Percentiles rank a stretch among this genome's conserved stretches.
These are phyloP conservation scores for Mungos mungo DNA, from an alignment of 2,113 vertebrate species.

Conservation along the genomic window DNA sequence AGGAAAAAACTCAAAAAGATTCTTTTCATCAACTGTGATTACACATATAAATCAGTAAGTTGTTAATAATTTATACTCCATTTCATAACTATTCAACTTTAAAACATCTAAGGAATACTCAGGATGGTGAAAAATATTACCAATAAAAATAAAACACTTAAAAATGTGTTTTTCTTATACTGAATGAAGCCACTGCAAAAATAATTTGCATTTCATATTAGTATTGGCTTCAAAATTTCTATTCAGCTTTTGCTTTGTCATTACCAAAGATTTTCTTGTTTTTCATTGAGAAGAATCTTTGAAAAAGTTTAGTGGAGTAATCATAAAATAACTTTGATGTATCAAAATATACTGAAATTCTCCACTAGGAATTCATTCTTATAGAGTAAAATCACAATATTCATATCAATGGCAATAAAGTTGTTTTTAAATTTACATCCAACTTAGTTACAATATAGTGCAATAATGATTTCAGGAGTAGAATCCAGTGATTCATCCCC, in stretches of 20 bases:
- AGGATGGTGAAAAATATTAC: background rate
- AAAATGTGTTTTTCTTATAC: background rate
- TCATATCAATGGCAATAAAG: background rate
- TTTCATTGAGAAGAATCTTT: background rate
- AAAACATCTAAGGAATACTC: background rate
- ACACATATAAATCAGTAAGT: background rate
- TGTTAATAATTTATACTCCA: background rate
- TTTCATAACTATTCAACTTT: background rate
- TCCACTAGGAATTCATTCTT: background rate
- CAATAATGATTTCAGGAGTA: too few species aligned
- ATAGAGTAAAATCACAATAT: background rate
- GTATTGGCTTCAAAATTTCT: background rate
- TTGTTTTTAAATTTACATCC: background rate
- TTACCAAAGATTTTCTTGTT: constrained; percentile 17
- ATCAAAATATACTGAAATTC: background rate
- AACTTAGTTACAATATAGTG: too few species aligned
- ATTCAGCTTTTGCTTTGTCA: background rate
- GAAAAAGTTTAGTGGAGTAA: background rate
- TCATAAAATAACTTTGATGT: background rate
- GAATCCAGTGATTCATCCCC: too few species aligned
- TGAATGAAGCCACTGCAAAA: background rate
- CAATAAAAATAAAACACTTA: background rate
- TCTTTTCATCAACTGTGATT: background rate
- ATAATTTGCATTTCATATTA: constrained; percentile 31
- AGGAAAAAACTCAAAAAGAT: background rate